These are phyloP conservation scores for Hydrozoanthus gracilis DNA, from an alignment of 92 coral and sea anemone genomes.

Conservation along the genomic window DNA sequence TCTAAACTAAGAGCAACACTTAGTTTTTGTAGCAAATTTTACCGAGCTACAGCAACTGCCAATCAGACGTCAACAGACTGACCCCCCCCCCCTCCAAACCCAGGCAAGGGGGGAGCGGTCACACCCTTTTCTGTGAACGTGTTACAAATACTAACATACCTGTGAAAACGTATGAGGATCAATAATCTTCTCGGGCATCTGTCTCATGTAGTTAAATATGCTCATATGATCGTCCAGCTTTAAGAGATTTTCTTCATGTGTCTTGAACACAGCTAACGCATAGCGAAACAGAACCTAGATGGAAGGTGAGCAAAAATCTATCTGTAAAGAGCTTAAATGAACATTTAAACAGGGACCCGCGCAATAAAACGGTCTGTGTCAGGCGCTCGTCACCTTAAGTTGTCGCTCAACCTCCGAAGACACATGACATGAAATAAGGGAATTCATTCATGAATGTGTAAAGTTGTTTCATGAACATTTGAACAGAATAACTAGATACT, in stretches of 20 bases:
- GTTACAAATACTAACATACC: conserved; percentile 39
- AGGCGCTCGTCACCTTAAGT: no score
- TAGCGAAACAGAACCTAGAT: conserved; percentile 87
- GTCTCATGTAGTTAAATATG: conserved; percentile 90
- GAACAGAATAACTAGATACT: no score
- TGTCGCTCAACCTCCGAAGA: no score
- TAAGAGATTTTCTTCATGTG: conserved; percentile 79
- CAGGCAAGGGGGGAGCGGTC: no score
- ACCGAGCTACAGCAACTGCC: not conserved
- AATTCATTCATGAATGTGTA: no score
- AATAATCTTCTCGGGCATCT: conserved; percentile 87
- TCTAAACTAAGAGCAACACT: not conserved
- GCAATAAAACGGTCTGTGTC: not conserved
- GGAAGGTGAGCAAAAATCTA: not conserved
- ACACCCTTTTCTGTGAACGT: no score
- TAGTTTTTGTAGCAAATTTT: not conserved
- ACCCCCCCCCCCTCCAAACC: no score
- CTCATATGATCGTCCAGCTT: conserved; percentile 82
- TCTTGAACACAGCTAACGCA: conserved; percentile 91
- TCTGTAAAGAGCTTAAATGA: not conserved
- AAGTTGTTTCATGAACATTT: no score
- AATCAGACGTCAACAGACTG: no score
- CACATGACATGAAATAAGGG: no score
- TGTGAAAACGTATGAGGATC: conserved; percentile 76
- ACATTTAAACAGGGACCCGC: not conserved